Evolutionary conservation across 2,113 vertebrate genomes (phyloP).

Genomic region (Campylorhamphus procurvoides): DNA sequence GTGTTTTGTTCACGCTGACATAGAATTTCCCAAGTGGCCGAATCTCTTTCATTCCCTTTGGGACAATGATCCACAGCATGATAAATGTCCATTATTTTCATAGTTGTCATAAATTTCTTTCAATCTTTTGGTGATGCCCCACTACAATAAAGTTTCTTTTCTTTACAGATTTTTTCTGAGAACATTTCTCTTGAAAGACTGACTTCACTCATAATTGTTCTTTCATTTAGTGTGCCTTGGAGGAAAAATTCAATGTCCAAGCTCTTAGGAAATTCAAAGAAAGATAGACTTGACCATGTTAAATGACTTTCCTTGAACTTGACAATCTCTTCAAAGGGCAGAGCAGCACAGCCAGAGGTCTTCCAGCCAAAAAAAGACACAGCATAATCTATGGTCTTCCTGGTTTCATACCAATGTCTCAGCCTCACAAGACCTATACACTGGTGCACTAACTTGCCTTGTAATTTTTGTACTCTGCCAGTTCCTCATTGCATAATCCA

Average conservation of each 20-base stretch:
- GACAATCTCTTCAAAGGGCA: background rate
- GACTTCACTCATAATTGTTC: background rate
- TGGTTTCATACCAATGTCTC: background rate
- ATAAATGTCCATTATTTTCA: slow-evolving; percentile 24
- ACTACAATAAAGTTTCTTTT: background rate
- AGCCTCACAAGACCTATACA: background rate
- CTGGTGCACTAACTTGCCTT: background rate
- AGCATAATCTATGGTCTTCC: background rate
- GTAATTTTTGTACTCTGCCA: background rate
- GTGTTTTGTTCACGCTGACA: slow-evolving; percentile 12
- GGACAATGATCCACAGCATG: background rate
- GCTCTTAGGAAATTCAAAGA: background rate
- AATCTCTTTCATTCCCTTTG: background rate
- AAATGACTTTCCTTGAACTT: background rate
- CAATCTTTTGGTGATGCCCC: background rate
- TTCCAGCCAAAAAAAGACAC: background rate
- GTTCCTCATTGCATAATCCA: background rate
- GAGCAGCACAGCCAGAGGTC: background rate
- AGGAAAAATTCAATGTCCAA: background rate
- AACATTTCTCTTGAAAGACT: background rate
- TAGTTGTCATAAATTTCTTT: background rate
- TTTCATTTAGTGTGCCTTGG: background rate
- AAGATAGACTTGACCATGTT: background rate
- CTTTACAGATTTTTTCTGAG: background rate
- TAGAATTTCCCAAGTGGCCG: background rate